Base-by-base conservation (phyloP, 1,140 invertebrate species). In the Hypsibius dujardini region DNA sequence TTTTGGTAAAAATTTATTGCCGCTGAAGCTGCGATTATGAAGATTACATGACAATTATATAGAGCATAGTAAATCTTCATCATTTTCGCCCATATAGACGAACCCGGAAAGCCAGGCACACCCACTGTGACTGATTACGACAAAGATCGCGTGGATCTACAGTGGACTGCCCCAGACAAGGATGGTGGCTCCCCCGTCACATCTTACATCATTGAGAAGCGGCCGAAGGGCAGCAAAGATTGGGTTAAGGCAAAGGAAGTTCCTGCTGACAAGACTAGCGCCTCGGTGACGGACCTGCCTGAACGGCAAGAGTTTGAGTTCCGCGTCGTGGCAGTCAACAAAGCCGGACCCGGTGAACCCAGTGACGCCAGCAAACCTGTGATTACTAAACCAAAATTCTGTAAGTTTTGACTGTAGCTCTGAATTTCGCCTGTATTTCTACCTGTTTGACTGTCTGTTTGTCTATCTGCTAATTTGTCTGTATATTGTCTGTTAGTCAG, bases 241-340 rank as follows among this genome's bases (percentile, higher is more conserved):
- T 90, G 92, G 90, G 87, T 74, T 88, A 90, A 89, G 79, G 90
- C 86, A 69, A 85, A 84, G 1, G 86, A 86, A 69, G 87, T 88
- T 2, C 82, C 85, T 2, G 90, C 89, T 46, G 87, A 89, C 75
- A 82, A 85, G 50, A 88, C 86, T 0, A 83, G 77, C 7, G 88
- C 86, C 1, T 88, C 86, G 75, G 89, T 95, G 1, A 87, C 85
- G 0, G 88, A 90, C 74, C 88, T 99, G 46, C 86, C 92, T 76
- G 90, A 93, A 76, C 91, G 91, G 3, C 90, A 94, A 78, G 91
- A 95, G 77, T 98, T 98, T 78, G 92, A 98, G 79, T 98, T 98
- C 84, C 84, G 95, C 60, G 87, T 99, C 15, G 87, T 94, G 42
- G 95, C 95, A 15, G 86, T 94, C 0, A 98, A 97, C 80, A 95